Evolutionary conservation across 1,140 invertebrate species (phyloP).

Genomic region (Brachionus paranguensis): DNA sequence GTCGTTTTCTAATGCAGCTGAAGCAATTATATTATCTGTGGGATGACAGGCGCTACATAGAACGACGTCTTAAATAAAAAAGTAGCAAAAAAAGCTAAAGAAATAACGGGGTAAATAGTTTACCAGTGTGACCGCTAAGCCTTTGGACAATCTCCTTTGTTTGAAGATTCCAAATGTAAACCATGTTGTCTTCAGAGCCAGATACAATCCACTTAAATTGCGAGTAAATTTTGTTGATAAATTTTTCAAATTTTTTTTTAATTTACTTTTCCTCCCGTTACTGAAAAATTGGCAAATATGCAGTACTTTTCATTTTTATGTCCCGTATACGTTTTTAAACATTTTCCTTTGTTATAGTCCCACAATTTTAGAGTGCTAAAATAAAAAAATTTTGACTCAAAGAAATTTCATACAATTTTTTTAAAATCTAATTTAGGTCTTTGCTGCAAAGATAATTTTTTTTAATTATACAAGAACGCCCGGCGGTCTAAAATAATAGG

Average conservation of each 20-base stretch:
- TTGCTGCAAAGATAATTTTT: too few relatives aligned
- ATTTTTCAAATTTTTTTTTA: slow-evolving; percentile 24
- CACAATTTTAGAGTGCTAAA: slow-evolving; percentile 83
- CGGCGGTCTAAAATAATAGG: too few relatives aligned
- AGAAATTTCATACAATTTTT: neutral
- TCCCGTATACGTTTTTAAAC: slow-evolving; percentile 92
- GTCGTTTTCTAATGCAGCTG: slow-evolving; percentile 93
- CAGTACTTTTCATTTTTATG: slow-evolving; percentile 99
- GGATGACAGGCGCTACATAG: slow-evolving; percentile 96
- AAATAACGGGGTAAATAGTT: slow-evolving; percentile 17
- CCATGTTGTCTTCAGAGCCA: slow-evolving; percentile 97
- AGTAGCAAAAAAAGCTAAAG: neutral
- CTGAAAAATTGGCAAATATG: slow-evolving; percentile 99
- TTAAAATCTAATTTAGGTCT: neutral
- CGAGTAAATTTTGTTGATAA: slow-evolving; percentile 41
- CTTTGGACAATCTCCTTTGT: slow-evolving; percentile 99
- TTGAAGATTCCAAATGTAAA: slow-evolving; percentile 99
- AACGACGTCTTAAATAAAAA: slow-evolving; percentile 74
- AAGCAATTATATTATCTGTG: slow-evolving; percentile 97
- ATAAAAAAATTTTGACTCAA: slow-evolving; percentile 42
- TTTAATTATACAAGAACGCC: too few relatives aligned
- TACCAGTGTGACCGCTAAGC: slow-evolving; percentile 86
- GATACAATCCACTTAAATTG: slow-evolving; percentile 91
- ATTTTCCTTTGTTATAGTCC: slow-evolving; percentile 92
- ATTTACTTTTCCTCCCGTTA: slow-evolving; percentile 90